Evolutionary conservation across 2,113 vertebrate genomes (phyloP), one percentile per base, ranked within the genome.

Genomic region (Coreoperca whiteheadi): DNA sequence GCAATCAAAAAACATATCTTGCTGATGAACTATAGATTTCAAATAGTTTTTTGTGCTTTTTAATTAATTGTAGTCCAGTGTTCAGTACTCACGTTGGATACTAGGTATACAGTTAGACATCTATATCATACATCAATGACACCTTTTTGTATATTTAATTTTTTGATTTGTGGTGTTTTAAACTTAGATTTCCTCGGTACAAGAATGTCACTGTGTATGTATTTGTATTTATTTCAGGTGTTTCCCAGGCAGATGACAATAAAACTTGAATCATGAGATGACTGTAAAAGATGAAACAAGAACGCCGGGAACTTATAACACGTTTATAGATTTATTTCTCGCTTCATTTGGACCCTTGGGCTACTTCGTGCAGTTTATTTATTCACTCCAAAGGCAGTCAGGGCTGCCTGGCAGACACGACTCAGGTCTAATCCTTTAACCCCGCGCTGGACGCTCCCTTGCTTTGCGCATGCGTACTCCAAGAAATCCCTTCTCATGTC

Each of bases 381-480:
- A 30, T 30, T 30, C 56, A 28, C 14, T 39, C 1, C 9, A 60
- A 4, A 25, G 20, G 25, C 25, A 10, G 20, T 21, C 39, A n/a
- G 11, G 2, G 10, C 18, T 21, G 71, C 83, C 89, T 90, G 78
- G 4, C 72, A 87, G 87, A 57, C 85, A 39, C 0, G 0, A 41
- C 10, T 56, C 71, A 4, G 86, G 76, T 74, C n/a, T 21, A 8
- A 8, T 0, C 2, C 1, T 18, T 2, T 18, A 3, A 4, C 37
- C 8, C 9, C 3, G 2, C 0, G 1, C 11, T 0, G 41, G 65
- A 48, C 78, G 56, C 74, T 3, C 74, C 74, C 39, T 60, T 5
- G 1, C 9, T 54, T 0, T 66, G 86, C 91, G 90, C 91, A 91
- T 89, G 92, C 92, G 92, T 9, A 34, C 0, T 82, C 3, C 30